These are phyloP conservation scores for Gnathonemus longibarbis DNA, from an alignment of 2,113 vertebrate species.

Conservation along the genomic window DNA sequence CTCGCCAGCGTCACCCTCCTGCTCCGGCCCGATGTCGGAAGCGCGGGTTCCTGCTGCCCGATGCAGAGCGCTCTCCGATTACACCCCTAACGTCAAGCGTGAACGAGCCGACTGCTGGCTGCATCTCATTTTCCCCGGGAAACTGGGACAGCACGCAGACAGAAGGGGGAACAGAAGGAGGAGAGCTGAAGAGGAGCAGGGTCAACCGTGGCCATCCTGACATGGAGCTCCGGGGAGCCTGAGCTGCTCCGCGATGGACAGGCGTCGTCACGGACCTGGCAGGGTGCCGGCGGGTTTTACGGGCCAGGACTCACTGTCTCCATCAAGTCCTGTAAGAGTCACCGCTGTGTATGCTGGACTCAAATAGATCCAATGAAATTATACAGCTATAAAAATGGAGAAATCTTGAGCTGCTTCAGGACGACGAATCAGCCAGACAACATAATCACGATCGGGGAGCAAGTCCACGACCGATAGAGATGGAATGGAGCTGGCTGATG, in stretches of 20 bases:
- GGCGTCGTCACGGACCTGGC: neutral
- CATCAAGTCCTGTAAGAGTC: neutral
- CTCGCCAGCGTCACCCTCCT: neutral
- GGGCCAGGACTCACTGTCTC: neutral
- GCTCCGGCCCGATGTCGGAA: neutral
- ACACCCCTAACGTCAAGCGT: constrained; percentile 3
- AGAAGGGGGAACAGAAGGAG: neutral
- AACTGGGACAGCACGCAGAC: constrained; percentile 1
- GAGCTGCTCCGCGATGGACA: neutral
- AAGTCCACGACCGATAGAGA: neutral
- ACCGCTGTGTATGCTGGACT: neutral
- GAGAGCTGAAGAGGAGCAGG: neutral
- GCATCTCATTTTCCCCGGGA: constrained; percentile 4
- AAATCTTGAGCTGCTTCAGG: neutral
- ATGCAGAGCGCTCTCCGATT: neutral
- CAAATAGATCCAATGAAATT: neutral
- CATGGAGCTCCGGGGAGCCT: neutral
- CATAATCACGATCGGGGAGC: neutral
- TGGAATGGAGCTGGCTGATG: neutral
- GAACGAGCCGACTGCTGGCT: neutral
- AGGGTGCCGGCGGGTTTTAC: neutral
- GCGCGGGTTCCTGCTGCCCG: neutral
- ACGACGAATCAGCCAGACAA: neutral
- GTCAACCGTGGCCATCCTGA: neutral
- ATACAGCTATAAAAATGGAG: neutral